A percentile compares a stretch with the other conserved stretches of the same genome.
Conservation (phyloP, 1,140 invertebrate species). For the Drosophila yakuba region DNA sequence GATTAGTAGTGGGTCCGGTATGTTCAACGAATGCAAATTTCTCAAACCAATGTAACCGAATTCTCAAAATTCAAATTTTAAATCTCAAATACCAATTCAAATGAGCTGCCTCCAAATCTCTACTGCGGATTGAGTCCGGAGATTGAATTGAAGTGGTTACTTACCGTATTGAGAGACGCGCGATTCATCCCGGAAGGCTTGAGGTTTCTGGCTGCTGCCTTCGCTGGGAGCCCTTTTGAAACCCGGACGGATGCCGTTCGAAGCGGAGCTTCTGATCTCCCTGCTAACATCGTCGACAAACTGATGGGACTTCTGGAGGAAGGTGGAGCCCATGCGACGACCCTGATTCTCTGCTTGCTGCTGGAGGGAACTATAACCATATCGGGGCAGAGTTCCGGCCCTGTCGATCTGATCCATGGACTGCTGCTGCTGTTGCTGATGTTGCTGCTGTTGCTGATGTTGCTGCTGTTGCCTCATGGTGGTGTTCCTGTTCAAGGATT, state of each 20-base stretch:
- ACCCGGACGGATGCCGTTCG: conserved; percentile 85
- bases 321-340: conserved; percentile 88
- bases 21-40: conserved; percentile 35
- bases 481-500: conserved; percentile 70
- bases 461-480: conserved; percentile 66
- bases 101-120: conserved; percentile 28
- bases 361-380: conserved; percentile 85
- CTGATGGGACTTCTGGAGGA: conserved; percentile 89
- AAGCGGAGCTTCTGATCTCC: conserved; percentile 85
- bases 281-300: conserved; percentile 89
- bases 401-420: conserved; percentile 81
- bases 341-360: conserved; percentile 84
- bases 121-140: conserved; percentile 7
- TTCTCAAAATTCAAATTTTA: conserved; percentile 20
- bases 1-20: conserved; percentile 22
- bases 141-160: conserved; percentile 34
- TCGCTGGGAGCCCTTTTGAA: conserved; percentile 85
- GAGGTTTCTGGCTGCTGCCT: conserved; percentile 85
- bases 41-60: conserved; percentile 60
- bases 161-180: conserved; percentile 90
- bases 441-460: conserved; percentile 42
- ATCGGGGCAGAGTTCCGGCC: conserved; percentile 87
- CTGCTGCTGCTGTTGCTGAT: conserved; percentile 45
- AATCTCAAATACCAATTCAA: conserved; percentile 29
- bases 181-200: conserved; percentile 89